phyloP scores from a whole-genome alignment of 2,113 vertebrate species.

The Butastur rufipennis region DNA sequence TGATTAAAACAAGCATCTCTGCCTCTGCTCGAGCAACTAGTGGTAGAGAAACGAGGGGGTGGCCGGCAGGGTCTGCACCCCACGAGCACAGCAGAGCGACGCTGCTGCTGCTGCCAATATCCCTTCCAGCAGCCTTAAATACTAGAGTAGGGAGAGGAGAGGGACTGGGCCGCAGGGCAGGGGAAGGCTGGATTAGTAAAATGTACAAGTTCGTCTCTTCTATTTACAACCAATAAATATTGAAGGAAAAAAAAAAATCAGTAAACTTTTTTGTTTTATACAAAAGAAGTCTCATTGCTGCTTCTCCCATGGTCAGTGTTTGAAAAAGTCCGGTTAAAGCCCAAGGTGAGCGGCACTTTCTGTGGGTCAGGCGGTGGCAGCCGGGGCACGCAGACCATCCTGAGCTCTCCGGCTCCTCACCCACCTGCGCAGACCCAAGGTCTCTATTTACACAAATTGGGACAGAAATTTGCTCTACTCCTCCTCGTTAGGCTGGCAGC shows the following conservation, averaged over 20 bases:
- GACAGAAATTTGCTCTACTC: background rate
- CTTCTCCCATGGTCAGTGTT: conserved; percentile 16
- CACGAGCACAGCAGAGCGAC: accelerated
- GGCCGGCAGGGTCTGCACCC: background rate
- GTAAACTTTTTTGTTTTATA: conserved; percentile 68
- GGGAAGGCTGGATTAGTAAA: conserved; percentile 71
- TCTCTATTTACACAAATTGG: conserved; percentile 24
- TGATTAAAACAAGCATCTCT: background rate
- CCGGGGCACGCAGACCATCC: background rate
- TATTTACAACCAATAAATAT: conserved; percentile 88
- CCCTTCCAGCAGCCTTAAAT: conserved; percentile 37
- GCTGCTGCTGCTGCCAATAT: background rate
- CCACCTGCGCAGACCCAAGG: background rate
- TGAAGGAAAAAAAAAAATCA: conserved; percentile 7
- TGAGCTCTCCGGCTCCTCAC: background rate
- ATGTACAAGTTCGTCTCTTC: conserved; percentile 74
- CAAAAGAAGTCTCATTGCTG: conserved; percentile 41
- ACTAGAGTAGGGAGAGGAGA: background rate
- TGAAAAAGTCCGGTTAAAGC: background rate
- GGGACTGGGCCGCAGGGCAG: conserved; percentile 20
- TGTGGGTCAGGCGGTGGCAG: background rate
- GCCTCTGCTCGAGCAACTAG: background rate
- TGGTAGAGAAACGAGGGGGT: background rate
- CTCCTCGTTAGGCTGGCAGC: background rate
- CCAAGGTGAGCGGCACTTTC: conserved; percentile 47